Evolutionary conservation across 1,140 invertebrate species (phyloP), one percentile per base, ranked within the genome.

Genomic region (Ericerus pela): DNA sequence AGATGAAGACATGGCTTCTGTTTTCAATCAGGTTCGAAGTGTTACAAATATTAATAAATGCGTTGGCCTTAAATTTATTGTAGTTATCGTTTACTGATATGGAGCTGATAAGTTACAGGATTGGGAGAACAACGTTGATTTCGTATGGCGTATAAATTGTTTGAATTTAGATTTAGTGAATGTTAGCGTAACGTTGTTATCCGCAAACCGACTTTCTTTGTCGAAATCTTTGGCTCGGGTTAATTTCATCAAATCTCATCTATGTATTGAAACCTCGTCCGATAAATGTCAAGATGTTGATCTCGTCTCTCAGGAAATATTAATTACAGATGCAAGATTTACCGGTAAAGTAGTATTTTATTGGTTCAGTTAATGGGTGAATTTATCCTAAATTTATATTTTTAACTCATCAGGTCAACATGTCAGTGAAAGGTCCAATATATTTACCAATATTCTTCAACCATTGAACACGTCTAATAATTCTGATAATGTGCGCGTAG

Each of bases 211-310:
- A 36, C 29, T 31, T 47, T 62, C 63, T n/a, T 59, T 69, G 28
- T 74, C 77, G 43, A 69, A 73, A 1, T 79, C 86, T 5, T 69
- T 96, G 16, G 87, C 89, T 1, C 85, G 84, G 59, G 78, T 96
- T 53, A 89, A 95, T 69, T 96, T 96, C 67, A 88, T 96, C 52
- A 88, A 87, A 66, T 95, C 90, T 0, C 76, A 80, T 26, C 69
- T 97, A 1, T 81, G 84, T 20, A 77, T 91, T 41, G 88, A 93
- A 64, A 81, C 80, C 1, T 83, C 81, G 64, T 92, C 85, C 59
- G 87, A 96, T 70, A 78, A 84, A 11, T 84, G 86, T 10, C 88
- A 89, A 70, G 92, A 96, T 65, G 80, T 96, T 26, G 91, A 95
- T 72, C 72, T 96, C 2, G 86, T 94, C 0, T 96, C 90, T 0